Base-by-base conservation (phyloP, 2,888 invertebrate genomes). In the Pollenia griseotomentosa region DNA sequence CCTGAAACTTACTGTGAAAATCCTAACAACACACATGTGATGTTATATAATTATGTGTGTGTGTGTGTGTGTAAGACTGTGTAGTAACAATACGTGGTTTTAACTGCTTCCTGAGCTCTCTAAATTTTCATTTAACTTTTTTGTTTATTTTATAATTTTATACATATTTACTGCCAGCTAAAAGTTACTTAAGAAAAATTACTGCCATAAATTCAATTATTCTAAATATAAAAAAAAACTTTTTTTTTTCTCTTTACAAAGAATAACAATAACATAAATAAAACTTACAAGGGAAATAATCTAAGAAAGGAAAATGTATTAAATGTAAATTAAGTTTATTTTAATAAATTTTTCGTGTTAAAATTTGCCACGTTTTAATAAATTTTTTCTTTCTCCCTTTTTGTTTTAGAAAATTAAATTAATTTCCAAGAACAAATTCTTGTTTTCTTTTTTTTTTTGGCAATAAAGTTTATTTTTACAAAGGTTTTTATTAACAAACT, bases 131-230 rank as follows among this genome's bases (percentile, higher is more conserved):
- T 61, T 74, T 48, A 16, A 40, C 7, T 51, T 33, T 40, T 59
- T 57, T 23, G 5, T 7, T 9, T 16, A 10, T 66, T 48, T 42
- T 10, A 12, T 44, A 19, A 63, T 65, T 65, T 63, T n/a, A 16
- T n/a, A n/a, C n/a, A n/a, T 8, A 16, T 12, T 10, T 12, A 51
- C 61, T n/a, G 23, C 59, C 51, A 51, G 8, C 40, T 55, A 44
- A 46, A 77, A 44, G 16, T 42, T 19, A 10, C 53, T 63, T 42
- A 51, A 53, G 40, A 11, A 61, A 61, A 74, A 42, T 63, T 75
- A 53, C 23, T 66, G 74, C 42, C 55, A 55, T 53, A n/a, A 66
- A 77, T 55, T 65, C 44, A 53, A 65, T 65, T 74, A 61, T 74
- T 74, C 19, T 51, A 16, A 10, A 70, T 40, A 71, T 40, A 55